These are phyloP conservation scores for Neopelma chrysocephalum DNA, from an alignment of 2,797 vertebrate species.

Conservation along the genomic window DNA sequence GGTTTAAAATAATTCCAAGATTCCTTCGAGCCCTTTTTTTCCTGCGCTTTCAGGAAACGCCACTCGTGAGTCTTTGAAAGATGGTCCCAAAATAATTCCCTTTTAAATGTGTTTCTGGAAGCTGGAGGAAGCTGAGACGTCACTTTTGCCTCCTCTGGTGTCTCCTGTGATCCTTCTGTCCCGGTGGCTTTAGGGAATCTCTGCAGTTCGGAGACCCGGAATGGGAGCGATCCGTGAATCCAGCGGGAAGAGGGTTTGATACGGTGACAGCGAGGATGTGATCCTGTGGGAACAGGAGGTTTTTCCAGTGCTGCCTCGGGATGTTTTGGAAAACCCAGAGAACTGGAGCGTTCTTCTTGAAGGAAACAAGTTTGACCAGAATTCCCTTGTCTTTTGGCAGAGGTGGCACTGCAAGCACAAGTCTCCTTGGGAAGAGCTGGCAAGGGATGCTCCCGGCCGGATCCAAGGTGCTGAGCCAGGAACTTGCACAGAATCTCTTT, in stretches of 20 bases:
- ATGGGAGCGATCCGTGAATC: neutral
- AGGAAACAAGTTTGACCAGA: neutral
- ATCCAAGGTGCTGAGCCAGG: slow-evolving; percentile 1
- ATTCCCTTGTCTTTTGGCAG: neutral
- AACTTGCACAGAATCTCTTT: neutral
- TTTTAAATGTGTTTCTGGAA: neutral
- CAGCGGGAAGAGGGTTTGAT: slow-evolving; percentile 23
- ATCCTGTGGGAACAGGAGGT: neutral
- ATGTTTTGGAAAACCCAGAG: neutral
- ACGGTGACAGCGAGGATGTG: neutral
- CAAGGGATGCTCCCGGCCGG: neutral
- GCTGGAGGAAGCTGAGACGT: neutral
- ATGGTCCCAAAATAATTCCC: neutral
- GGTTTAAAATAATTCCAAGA: neutral
- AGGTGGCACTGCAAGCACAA: neutral
- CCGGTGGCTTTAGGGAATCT: slow-evolving; percentile 38
- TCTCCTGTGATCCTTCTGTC: neutral
- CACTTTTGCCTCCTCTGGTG: slow-evolving; percentile 19
- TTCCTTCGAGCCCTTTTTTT: neutral
- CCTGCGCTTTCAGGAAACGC: neutral
- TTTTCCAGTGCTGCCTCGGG: neutral
- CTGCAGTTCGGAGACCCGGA: neutral
- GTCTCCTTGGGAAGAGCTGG: neutral
- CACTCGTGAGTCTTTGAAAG: neutral
- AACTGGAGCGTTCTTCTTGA: neutral